phyloP scores from a whole-genome alignment of 35 echinoderm and acorn worm genomes.

The Anneissia japonica region DNA sequence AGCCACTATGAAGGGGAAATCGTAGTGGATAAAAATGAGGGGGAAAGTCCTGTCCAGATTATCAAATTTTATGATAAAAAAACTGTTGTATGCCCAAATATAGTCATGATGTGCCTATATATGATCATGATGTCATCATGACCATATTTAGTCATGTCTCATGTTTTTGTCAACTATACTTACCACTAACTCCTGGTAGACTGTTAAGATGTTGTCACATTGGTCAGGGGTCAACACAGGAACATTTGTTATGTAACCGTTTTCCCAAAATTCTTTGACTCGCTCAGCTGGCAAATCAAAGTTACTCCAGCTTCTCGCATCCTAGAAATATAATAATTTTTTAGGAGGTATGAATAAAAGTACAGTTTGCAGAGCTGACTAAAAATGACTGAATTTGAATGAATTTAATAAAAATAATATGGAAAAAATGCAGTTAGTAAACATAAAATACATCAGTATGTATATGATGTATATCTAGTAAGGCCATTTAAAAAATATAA shows the following conservation, averaged over 20 bases:
- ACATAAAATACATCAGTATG: no score
- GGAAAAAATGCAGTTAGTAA: not conserved
- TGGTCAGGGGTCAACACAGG: constrained; percentile 17
- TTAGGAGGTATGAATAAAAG: not conserved
- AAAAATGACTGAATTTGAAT: not conserved
- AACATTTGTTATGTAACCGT: constrained; percentile 32
- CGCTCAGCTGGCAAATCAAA: constrained; percentile 15
- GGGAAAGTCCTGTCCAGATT: no score
- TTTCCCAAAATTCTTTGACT: constrained; percentile 28
- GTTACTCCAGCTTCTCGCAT: constrained; percentile 3
- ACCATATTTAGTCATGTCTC: no score
- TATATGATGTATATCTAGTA: no score
- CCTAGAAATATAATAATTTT: not conserved
- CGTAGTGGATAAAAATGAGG: no score
- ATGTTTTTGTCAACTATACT: no score
- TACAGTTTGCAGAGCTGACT: not conserved
- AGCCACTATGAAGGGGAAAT: no score
- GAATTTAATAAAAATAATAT: not conserved
- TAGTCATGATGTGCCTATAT: no score
- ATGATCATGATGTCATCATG: no score
- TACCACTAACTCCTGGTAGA: constrained; percentile 30
- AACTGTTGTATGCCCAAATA: no score
- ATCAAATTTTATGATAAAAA: no score
- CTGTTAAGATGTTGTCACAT: constrained; percentile 26
- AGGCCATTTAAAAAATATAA: no score